These are phyloP conservation scores for Notiomystis cincta DNA, from an alignment of 2,113 vertebrate species.

Conservation along the genomic window DNA sequence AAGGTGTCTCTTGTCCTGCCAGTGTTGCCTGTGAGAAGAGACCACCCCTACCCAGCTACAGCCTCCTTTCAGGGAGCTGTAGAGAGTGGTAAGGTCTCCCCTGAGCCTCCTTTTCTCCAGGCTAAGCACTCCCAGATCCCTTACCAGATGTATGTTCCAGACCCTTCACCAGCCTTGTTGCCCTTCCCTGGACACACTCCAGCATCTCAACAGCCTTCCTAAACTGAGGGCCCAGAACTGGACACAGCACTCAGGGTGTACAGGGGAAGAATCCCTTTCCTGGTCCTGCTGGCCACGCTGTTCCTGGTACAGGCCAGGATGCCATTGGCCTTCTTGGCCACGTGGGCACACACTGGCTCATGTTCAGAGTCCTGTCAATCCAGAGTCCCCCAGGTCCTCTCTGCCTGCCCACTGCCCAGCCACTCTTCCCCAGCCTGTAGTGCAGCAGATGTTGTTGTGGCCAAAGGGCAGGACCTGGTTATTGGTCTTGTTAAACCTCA, in stretches of 20 bases:
- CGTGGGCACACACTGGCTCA: not conserved
- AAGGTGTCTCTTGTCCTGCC: not conserved
- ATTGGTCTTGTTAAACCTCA: not conserved
- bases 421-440: not conserved
- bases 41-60: not conserved
- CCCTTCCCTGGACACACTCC: not conserved
- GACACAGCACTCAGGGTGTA: not conserved
- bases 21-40: not conserved
- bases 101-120: not conserved
- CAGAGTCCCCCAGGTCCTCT: not conserved
- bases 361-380: not conserved
- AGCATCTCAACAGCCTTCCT: not conserved
- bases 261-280: not conserved
- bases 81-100: not conserved
- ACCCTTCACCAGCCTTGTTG: not conserved
- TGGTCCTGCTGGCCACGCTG: not conserved
- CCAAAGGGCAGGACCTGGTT: not conserved
- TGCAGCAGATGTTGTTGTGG: not conserved
- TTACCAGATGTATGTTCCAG: accelerated
- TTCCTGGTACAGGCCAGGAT: not conserved
- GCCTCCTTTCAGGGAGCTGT: not conserved
- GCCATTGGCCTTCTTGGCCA: not conserved
- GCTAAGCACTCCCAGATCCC: not conserved
- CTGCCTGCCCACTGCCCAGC: not conserved
- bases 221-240: not conserved